phyloP scores from a whole-genome alignment of 2,888 invertebrate genomes.

The Thecocarcelia acutangulata region DNA sequence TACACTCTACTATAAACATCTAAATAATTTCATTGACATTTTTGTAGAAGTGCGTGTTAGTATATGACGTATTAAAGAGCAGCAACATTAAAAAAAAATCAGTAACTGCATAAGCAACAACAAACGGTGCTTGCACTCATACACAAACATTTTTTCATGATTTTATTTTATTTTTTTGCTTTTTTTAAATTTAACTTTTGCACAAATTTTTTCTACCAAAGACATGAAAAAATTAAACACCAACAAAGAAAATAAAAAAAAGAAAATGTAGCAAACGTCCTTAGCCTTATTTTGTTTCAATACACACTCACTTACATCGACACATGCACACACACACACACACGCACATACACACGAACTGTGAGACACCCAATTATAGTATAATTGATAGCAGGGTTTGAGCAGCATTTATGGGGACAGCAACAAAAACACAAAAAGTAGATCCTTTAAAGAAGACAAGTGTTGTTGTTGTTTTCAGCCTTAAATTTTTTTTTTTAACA shows the following conservation, averaged over 20 bases:
- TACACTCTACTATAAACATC: constrained; percentile 3
- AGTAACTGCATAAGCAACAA: background rate
- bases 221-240: constrained; percentile 23
- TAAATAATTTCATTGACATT: constrained; percentile 8
- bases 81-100: constrained; percentile 20
- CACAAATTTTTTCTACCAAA: constrained; percentile 22
- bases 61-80: constrained; percentile 58
- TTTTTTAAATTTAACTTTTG: constrained; percentile 23
- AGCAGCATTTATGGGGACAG: background rate
- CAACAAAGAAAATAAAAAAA: constrained; percentile 11
- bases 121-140: background rate
- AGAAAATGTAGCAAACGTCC: constrained; percentile 61
- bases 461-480: constrained; percentile 28
- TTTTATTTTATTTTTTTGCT: background rate
- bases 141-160: constrained; percentile 14
- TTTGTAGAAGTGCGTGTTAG: constrained; percentile 45
- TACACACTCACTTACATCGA: constrained; percentile 37
- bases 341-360: constrained; percentile 13
- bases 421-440: background rate
- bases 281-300: constrained; percentile 68
- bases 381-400: constrained; percentile 36
- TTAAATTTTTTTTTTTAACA: constrained; percentile 51
- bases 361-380: constrained; percentile 65
- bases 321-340: constrained; percentile 10
- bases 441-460: background rate